phyloP scores from a whole-genome alignment of 2,797 vertebrate genomes.

The Hyperoplus immaculatus region DNA sequence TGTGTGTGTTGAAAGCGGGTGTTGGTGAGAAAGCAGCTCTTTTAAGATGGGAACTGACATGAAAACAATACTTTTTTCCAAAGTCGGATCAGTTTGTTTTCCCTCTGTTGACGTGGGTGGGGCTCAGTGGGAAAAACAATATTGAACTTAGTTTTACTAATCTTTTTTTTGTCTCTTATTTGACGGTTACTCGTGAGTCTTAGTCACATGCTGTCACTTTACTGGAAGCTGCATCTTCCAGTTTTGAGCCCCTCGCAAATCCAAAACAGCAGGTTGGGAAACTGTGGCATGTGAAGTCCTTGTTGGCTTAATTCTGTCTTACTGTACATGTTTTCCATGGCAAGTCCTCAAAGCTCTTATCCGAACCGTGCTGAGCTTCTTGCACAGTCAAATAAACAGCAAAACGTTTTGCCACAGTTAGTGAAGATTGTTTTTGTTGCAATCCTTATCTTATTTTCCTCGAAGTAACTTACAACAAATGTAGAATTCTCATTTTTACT shows the following conservation, averaged over 20 bases:
- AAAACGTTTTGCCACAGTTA: not conserved
- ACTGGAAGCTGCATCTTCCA: not conserved
- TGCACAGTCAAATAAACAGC: not conserved
- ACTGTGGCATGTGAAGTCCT: slow-evolving; percentile 25
- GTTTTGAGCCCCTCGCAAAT: slow-evolving; percentile 29
- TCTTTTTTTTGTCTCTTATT: not conserved
- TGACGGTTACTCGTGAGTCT: not conserved
- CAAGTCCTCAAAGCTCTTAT: slow-evolving; percentile 45
- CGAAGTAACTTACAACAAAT: too few species aligned
- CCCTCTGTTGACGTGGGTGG: not conserved
- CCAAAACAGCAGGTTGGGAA: slow-evolving; percentile 25
- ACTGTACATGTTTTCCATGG: slow-evolving; percentile 37
- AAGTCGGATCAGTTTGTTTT: not conserved
- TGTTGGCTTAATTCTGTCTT: slow-evolving; percentile 29
- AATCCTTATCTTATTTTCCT: not conserved
- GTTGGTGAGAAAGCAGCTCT: not conserved
- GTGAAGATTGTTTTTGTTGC: slow-evolving; percentile 6
- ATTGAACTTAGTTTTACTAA: not conserved
- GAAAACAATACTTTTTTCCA: too few species aligned
- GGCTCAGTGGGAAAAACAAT: too few species aligned
- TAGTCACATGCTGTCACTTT: not conserved
- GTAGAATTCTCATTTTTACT: not conserved
- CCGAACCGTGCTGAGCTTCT: slow-evolving; percentile 28
- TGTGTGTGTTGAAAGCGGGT: too few species aligned
- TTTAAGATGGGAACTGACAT: not conserved